phyloP scores from a whole-genome alignment of 2,113 vertebrate genomes.

The Lasiurus borealis region DNA sequence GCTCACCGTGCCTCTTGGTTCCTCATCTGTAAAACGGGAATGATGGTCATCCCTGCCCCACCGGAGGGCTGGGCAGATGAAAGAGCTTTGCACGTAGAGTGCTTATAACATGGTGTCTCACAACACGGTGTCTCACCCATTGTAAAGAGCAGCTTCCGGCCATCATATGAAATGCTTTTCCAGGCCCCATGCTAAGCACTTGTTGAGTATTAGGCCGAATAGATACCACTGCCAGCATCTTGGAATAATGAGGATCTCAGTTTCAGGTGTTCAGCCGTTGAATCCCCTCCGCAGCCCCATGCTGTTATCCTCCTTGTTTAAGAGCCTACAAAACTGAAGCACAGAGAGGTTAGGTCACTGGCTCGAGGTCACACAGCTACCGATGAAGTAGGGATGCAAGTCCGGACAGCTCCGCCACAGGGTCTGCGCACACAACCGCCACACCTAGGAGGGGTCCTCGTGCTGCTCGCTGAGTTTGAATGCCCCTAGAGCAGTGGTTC shows the following conservation, averaged over 20 bases:
- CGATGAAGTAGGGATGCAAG: background rate
- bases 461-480: background rate
- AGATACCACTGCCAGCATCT: background rate
- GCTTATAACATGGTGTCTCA: background rate
- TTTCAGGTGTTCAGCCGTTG: background rate
- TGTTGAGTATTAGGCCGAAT: background rate
- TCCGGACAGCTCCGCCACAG: background rate
- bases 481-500: background rate
- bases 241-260: background rate
- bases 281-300: background rate
- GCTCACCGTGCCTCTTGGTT: background rate
- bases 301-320: background rate
- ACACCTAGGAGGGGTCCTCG: too few species aligned
- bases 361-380: conserved; percentile 9
- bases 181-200: background rate
- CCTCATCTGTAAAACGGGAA: background rate
- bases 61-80: background rate
- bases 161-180: background rate
- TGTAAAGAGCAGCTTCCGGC: background rate
- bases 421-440: background rate
- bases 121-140: rapidly evolving
- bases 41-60: background rate
- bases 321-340: background rate
- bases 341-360: background rate
- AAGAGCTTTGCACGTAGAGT: background rate